phyloP scores from a whole-genome alignment of 2,113 vertebrate species.

The Eira barbara region DNA sequence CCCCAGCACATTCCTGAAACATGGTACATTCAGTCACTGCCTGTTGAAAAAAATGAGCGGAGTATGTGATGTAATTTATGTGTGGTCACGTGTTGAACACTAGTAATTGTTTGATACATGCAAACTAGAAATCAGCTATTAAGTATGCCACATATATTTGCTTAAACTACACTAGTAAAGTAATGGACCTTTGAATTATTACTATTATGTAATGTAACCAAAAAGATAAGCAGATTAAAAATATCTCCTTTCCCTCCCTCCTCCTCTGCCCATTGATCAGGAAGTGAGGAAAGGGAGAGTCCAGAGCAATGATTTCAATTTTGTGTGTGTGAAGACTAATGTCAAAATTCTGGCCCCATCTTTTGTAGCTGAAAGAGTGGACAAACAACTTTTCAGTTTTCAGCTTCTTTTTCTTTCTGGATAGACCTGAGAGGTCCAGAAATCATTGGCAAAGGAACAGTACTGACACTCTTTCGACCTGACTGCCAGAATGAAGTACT shows the following conservation, averaged over 20 bases:
- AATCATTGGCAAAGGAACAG: neutral
- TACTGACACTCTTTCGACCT: neutral
- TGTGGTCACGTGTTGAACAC: neutral
- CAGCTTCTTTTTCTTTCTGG: neutral
- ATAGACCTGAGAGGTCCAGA: neutral
- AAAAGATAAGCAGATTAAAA: neutral
- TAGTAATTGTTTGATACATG: neutral
- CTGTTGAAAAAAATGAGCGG: neutral
- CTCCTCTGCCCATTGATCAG: neutral
- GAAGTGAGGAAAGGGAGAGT: neutral
- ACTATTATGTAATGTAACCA: neutral
- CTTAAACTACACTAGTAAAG: neutral
- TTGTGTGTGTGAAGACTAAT: neutral
- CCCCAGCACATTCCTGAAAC: conserved; percentile 26
- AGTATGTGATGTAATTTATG: neutral
- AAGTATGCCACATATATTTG: neutral
- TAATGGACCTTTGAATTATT: neutral
- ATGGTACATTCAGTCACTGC: conserved; percentile 18
- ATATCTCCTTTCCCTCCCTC: neutral
- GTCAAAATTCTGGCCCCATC: neutral
- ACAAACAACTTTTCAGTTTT: neutral
- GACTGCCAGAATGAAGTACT: neutral
- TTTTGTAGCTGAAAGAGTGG: neutral
- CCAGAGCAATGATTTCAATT: neutral
- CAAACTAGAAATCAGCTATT: neutral